phyloP scores from a whole-genome alignment of 64 coral and sea anemone genomes.

The Porites australiensis region DNA sequence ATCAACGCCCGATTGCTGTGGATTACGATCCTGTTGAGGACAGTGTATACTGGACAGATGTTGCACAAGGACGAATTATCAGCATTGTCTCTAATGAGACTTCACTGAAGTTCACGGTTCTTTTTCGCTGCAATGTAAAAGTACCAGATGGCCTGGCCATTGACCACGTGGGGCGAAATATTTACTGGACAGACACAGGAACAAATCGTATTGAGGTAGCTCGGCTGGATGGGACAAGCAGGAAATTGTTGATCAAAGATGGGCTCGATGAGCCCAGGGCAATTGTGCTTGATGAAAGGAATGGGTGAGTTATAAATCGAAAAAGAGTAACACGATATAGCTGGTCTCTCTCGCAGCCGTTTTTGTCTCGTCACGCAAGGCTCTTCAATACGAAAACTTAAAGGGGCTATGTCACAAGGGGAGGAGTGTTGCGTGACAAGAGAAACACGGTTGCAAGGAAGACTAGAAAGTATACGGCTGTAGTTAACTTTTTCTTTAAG shows the following conservation, averaged over 20 bases:
- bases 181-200: slow-evolving; percentile 66
- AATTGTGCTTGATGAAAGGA: slow-evolving; percentile 39
- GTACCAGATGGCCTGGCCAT: slow-evolving; percentile 46
- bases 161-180: slow-evolving; percentile 51
- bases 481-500: too few relatives aligned
- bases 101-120: neutral
- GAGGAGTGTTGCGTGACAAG: too few relatives aligned
- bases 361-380: too few relatives aligned
- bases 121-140: slow-evolving; percentile 57
- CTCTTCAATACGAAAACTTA: too few relatives aligned
- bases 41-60: slow-evolving; percentile 59
- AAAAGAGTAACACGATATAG: neutral
- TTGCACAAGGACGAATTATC: slow-evolving; percentile 19
- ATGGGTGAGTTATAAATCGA: slow-evolving; percentile 34
- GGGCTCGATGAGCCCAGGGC: slow-evolving; percentile 39
- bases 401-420: too few relatives aligned
- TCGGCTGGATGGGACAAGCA: slow-evolving; percentile 47
- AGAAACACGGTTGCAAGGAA: too few relatives aligned
- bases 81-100: slow-evolving; percentile 53
- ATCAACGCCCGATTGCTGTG: slow-evolving; percentile 65
- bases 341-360: too few relatives aligned
- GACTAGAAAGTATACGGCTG: too few relatives aligned
- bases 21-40: slow-evolving; percentile 72
- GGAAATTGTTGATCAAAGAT: slow-evolving; percentile 53
- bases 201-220: slow-evolving; percentile 55